These are phyloP conservation scores for Meteorus cinctellus DNA, from an alignment of 2,888 invertebrate genomes.

Conservation along the genomic window DNA sequence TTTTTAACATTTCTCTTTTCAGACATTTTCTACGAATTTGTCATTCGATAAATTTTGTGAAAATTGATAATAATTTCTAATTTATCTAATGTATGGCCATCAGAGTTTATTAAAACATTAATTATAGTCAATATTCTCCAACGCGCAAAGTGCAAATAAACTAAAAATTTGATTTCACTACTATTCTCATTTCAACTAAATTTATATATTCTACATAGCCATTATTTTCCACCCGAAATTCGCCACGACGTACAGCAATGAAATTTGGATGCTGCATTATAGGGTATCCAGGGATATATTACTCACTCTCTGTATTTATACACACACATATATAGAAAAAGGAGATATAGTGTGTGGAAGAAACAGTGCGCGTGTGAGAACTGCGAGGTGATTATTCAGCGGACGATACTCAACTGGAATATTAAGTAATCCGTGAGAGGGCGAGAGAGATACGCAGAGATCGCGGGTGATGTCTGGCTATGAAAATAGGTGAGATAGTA, in stretches of 20 bases:
- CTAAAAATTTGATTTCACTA: not conserved
- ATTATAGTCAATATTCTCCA: not conserved
- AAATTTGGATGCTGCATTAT: constrained; percentile 34
- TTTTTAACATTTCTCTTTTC: not conserved
- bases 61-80: too few relatives aligned
- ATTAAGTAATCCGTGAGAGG: constrained; percentile 59
- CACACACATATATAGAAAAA: not conserved
- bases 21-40: too few relatives aligned
- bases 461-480: constrained; percentile 9
- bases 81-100: too few relatives aligned
- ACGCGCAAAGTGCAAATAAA: not conserved
- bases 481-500: not conserved
- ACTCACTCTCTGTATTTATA: constrained; percentile 1
- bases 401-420: constrained; percentile 58
- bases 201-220: not conserved
- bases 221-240: not conserved
- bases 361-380: constrained; percentile 20
- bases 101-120: too few relatives aligned
- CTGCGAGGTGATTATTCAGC: constrained; percentile 54
- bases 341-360: not conserved
- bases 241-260: constrained; percentile 23
- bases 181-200: not conserved
- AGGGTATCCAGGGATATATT: not conserved
- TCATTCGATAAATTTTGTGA: too few relatives aligned
- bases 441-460: constrained; percentile 59